These are phyloP conservation scores for Danio albolineatus DNA, from an alignment of 2,797 vertebrate species.

Conservation along the genomic window DNA sequence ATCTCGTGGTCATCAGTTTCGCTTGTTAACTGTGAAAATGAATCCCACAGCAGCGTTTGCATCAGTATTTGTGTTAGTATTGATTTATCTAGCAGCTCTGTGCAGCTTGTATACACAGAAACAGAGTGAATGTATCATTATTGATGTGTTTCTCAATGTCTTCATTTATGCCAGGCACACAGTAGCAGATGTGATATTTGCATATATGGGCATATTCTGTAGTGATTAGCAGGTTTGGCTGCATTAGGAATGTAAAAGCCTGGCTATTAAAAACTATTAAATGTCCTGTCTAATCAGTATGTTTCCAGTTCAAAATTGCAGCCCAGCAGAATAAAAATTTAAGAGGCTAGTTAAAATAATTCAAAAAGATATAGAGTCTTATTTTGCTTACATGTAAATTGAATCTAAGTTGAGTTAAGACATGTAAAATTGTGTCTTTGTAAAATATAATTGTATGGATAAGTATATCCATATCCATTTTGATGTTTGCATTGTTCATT, in stretches of 20 bases:
- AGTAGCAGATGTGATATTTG: constrained; percentile 56
- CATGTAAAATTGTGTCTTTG: too few species aligned
- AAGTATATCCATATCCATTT: too few species aligned
- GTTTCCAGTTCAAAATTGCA: background rate
- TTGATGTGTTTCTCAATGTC: constrained; percentile 24
- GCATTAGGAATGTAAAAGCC: constrained; percentile 35
- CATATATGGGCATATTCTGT: constrained; percentile 49
- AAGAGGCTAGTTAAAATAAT: too few species aligned
- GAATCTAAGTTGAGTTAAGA: too few species aligned
- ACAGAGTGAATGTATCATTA: constrained; percentile 25
- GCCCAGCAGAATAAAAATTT: background rate
- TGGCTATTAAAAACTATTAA: background rate
- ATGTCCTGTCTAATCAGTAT: background rate
- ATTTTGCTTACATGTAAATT: too few species aligned
- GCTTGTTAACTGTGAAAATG: constrained; percentile 51
- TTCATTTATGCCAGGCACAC: constrained; percentile 44
- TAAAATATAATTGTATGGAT: too few species aligned
- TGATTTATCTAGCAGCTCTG: constrained; percentile 38
- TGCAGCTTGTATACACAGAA: constrained; percentile 29
- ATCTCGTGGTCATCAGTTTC: constrained; percentile 48
- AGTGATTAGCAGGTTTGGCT: constrained; percentile 57
- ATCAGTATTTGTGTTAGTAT: constrained; percentile 32
- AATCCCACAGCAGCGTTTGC: constrained; percentile 25
- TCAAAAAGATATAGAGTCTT: too few species aligned
- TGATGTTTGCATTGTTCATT: too few species aligned